Evolutionary conservation across 2,888 invertebrate genomes (phyloP).

Genomic region (Brachypalpus laphriformis): DNA sequence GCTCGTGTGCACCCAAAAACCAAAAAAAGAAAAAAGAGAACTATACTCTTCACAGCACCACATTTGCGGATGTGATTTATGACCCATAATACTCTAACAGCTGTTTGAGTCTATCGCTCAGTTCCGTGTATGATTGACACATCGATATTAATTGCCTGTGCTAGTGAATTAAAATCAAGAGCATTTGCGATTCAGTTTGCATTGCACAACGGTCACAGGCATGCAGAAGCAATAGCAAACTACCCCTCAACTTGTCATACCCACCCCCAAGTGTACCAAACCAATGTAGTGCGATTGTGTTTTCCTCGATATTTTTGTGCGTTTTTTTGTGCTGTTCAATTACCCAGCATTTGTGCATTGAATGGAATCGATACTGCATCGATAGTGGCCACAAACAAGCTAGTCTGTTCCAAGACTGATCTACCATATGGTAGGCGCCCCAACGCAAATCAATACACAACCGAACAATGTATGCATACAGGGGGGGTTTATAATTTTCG

Average conservation of each 20-base stretch:
- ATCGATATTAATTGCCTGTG: neutral
- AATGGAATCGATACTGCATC: constrained; percentile 43
- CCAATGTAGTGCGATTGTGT: constrained; percentile 33
- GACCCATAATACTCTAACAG: constrained; percentile 44
- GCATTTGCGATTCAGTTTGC: neutral
- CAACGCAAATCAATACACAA: constrained; percentile 5
- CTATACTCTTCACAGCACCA: constrained; percentile 16
- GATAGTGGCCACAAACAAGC: constrained; percentile 13
- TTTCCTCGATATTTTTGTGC: neutral
- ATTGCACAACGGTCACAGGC: constrained; percentile 42
- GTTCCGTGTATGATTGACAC: neutral
- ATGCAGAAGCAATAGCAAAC: constrained; percentile 15
- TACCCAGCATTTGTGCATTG: constrained; percentile 6
- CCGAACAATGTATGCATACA: constrained; percentile 28
- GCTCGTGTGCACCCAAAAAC: constrained; percentile 51
- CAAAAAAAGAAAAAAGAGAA: neutral
- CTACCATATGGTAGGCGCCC: constrained; percentile 52
- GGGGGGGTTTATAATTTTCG: neutral
- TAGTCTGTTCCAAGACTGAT: constrained; percentile 15
- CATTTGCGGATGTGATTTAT: constrained; percentile 53
- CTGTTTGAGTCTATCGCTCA: constrained; percentile 43
- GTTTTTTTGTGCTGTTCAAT: constrained; percentile 1
- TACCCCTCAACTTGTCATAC: neutral
- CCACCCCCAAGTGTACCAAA: constrained; percentile 3
- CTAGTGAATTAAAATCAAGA: neutral